Percentiles rank a stretch among this genome's conserved stretches.
Conservation (phyloP, 2,888 invertebrate species). For the Venustoraphidia nigricollis region DNA sequence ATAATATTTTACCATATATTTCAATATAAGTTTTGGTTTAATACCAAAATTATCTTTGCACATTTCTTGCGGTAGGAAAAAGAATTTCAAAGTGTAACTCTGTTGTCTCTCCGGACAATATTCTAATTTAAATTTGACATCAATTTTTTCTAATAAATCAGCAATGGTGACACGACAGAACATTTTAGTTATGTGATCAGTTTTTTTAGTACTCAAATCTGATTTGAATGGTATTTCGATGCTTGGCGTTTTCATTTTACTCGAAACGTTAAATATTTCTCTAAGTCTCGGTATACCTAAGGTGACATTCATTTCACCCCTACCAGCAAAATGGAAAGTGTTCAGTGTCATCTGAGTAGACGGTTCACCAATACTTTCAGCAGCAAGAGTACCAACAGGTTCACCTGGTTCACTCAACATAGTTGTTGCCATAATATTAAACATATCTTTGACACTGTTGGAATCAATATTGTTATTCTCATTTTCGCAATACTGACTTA, state of each 20-base stretch:
- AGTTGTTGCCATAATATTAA: conserved; percentile 61
- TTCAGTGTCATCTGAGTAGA: conserved; percentile 99
- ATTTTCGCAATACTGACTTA: conserved; percentile 41
- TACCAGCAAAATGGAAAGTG: conserved; percentile 98
- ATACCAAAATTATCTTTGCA: conserved; percentile 61
- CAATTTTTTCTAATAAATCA: conserved; percentile 60
- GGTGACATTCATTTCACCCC: conserved; percentile 99
- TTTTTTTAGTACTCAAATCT: conserved; percentile 32
- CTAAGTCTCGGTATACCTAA: conserved; percentile 95
- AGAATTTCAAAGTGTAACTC: conserved; percentile 50
- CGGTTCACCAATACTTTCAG: conserved; percentile 94
- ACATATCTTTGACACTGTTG: conserved; percentile 33
- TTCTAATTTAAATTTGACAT: conserved; percentile 42
- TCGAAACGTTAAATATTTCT: conserved; percentile 94
- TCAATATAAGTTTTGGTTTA: conserved; percentile 50
- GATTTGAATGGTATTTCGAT: conserved; percentile 80
- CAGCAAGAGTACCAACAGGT: conserved; percentile 89
- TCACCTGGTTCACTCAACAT: conserved; percentile 83
- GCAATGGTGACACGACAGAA: conserved; percentile 60
- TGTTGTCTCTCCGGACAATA: conserved; percentile 35
- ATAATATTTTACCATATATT: conserved; percentile 58
- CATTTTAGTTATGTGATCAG: conserved; percentile 34
- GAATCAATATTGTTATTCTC: conserved; percentile 24
- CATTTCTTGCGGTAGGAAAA: conserved; percentile 55
- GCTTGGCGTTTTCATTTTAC: conserved; percentile 87